A percentile compares a stretch with the other conserved stretches of the same genome.
These are phyloP conservation scores for Pluvianellus socialis DNA, from an alignment of 2,113 vertebrate species.

Conservation along the genomic window DNA sequence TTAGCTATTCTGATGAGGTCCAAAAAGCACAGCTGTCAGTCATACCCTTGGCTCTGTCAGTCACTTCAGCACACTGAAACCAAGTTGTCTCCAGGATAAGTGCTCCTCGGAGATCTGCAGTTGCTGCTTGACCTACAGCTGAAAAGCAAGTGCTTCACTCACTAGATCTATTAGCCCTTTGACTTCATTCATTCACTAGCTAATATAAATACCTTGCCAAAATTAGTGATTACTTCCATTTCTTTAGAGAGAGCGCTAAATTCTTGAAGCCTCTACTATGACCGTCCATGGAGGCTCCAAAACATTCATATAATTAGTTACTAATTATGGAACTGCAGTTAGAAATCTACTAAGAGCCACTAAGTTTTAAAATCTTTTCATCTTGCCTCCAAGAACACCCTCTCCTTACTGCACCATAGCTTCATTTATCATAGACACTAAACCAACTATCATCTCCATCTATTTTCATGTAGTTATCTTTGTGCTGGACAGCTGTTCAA, in stretches of 20 bases:
- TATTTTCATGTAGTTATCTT: background rate
- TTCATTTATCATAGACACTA: background rate
- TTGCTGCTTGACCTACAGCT: slow-evolving; percentile 57
- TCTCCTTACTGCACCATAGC: background rate
- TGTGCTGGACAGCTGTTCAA: background rate
- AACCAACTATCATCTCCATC: background rate
- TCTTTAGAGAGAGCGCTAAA: slow-evolving; percentile 62
- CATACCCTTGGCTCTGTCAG: slow-evolving; percentile 43
- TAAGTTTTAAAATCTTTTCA: background rate
- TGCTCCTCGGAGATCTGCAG: slow-evolving; percentile 54
- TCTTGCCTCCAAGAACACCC: background rate
- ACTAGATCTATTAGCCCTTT: slow-evolving; percentile 68
- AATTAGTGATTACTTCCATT: slow-evolving; percentile 68
- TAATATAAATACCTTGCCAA: slow-evolving; percentile 69
- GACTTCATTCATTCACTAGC: slow-evolving; percentile 59
- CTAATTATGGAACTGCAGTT: slow-evolving; percentile 33
- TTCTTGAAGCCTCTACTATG: slow-evolving; percentile 56
- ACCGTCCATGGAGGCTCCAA: slow-evolving; percentile 42
- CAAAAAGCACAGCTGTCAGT: slow-evolving; percentile 71
- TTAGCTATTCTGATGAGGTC: slow-evolving; percentile 10
- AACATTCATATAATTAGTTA: slow-evolving; percentile 50
- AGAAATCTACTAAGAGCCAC: slow-evolving; percentile 4
- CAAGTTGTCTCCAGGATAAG: slow-evolving; percentile 64
- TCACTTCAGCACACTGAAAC: slow-evolving; percentile 35
- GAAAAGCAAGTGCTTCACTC: slow-evolving; percentile 50